Evolutionary conservation across 92 coral and sea anemone species (phyloP).

Genomic region (Meandrina meandrites): DNA sequence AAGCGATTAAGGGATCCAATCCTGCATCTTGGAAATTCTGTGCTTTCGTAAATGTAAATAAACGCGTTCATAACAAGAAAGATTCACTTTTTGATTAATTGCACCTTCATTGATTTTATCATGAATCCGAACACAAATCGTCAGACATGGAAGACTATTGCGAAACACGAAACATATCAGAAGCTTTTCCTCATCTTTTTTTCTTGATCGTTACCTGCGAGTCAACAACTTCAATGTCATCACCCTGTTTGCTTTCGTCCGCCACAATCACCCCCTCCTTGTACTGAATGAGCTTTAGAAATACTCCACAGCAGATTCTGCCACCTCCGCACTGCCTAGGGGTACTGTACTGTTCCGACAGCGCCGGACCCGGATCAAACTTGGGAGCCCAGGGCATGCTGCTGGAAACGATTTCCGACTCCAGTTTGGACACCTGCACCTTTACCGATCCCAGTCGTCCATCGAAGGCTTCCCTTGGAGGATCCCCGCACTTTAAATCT

Average conservation of each 20-base stretch:
- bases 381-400: neutral
- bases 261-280: constrained; percentile 32
- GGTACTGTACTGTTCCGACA: neutral
- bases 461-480: neutral
- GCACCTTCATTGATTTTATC: neutral
- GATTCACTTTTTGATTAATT: neutral
- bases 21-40: no score
- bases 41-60: no score
- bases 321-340: constrained; percentile 52
- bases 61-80: neutral
- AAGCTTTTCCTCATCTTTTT: neutral
- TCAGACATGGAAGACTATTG: no score
- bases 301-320: constrained; percentile 43
- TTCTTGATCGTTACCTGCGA: constrained; percentile 3
- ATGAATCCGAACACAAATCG: neutral
- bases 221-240: neutral
- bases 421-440: neutral
- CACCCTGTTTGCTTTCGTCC: neutral
- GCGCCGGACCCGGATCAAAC: constrained; percentile 22
- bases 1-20: no score
- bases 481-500: neutral
- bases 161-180: no score
- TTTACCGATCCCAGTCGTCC: neutral
- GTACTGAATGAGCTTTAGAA: constrained; percentile 42
- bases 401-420: neutral